These are phyloP conservation scores for Stenchaetothrips biformis DNA, from an alignment of 2,888 invertebrate genomes.

Conservation along the genomic window DNA sequence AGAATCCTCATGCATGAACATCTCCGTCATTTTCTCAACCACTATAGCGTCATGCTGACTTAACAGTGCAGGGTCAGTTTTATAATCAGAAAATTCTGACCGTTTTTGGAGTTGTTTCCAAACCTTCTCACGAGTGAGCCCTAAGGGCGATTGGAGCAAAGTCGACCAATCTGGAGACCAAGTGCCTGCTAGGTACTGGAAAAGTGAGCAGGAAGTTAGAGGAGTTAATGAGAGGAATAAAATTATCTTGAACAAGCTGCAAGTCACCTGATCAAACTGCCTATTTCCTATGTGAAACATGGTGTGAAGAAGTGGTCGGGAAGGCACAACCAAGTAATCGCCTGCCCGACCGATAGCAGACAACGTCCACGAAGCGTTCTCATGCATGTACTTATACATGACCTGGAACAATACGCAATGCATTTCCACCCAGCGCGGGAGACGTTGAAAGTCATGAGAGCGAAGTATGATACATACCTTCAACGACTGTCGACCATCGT, in stretches of 20 bases:
- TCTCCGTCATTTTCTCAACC: conserved; percentile 12
- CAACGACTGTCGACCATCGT: conserved; percentile 44
- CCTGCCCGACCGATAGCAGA: conserved; percentile 42
- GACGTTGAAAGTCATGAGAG: conserved; percentile 27
- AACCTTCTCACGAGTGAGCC: conserved; percentile 48
- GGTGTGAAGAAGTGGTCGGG: conserved; percentile 56
- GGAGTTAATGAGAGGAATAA: not conserved
- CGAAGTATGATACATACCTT: conserved; percentile 22
- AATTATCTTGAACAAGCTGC: not conserved
- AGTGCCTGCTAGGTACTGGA: conserved; percentile 49
- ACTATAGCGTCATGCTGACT: conserved; percentile 10
- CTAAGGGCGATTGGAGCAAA: conserved; percentile 50
- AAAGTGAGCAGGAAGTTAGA: conserved; percentile 33
- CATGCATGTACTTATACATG: conserved; percentile 63
- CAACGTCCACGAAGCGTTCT: conserved; percentile 64
- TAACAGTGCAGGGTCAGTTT: not conserved
- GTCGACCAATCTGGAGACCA: conserved; percentile 51
- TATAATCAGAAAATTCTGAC: conserved; percentile 49
- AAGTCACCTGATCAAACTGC: conserved; percentile 67
- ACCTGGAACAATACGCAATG: conserved; percentile 49
- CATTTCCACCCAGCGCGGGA: not conserved
- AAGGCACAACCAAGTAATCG: conserved; percentile 41
- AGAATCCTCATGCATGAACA: conserved; percentile 11
- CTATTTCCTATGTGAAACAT: conserved; percentile 76
- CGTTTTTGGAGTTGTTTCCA: conserved; percentile 49